phyloP scores from a whole-genome alignment of 2,113 vertebrate species.

The Takifugu flavidus region DNA sequence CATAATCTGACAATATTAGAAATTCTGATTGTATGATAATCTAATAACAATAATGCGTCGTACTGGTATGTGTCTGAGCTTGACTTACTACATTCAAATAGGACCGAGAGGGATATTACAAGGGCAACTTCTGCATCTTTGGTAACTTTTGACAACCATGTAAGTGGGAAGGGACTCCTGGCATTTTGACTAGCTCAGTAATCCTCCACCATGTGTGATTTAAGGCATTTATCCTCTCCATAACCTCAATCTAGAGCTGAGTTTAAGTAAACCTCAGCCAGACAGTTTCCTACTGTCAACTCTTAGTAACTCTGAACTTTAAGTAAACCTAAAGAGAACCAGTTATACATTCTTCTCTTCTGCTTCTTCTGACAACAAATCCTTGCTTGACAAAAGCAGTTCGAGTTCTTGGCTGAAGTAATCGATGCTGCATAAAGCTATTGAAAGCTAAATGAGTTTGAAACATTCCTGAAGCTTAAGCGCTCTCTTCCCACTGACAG shows the following conservation, averaged over 20 bases:
- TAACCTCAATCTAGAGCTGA: conserved; percentile 14
- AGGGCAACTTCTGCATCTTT: conserved; percentile 22
- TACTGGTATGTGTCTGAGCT: conserved; percentile 1
- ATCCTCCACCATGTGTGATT: conserved; percentile 5
- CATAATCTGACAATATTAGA: conserved; percentile 3
- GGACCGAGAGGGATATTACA: conserved; percentile 61
- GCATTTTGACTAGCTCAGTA: background rate
- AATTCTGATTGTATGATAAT: background rate
- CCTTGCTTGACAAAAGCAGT: background rate
- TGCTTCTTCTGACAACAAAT: conserved; percentile 4
- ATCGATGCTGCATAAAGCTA: background rate
- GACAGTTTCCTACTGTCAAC: background rate
- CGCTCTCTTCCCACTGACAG: no score
- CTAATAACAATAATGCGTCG: conserved; percentile 10
- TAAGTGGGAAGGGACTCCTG: conserved; percentile 21
- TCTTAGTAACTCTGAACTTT: conserved; percentile 1
- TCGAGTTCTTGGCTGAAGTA: conserved; percentile 8
- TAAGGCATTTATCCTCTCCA: conserved; percentile 5
- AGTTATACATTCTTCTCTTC: background rate
- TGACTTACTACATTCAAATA: conserved; percentile 25
- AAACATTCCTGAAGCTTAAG: no score
- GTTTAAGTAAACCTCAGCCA: conserved; percentile 7
- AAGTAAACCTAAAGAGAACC: no score
- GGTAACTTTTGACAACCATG: conserved; percentile 31
- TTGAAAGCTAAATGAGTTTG: background rate